These are phyloP conservation scores for Caenorhabditis angaria DNA, from an alignment of 2,888 invertebrate species.

Conservation along the genomic window DNA sequence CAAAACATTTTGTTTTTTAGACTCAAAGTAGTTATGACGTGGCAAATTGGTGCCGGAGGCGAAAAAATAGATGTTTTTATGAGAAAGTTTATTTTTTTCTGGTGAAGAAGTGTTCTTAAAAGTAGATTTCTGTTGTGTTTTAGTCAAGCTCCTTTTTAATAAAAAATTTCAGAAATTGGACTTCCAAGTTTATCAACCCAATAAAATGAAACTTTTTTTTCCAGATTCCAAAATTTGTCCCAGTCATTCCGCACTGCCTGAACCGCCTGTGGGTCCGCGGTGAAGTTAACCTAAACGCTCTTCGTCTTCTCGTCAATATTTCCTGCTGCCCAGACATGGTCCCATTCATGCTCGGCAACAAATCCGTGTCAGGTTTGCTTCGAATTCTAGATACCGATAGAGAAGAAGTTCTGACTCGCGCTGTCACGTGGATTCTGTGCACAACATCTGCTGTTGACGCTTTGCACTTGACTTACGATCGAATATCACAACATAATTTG, in stretches of 20 bases:
- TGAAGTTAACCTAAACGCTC: slow-evolving; percentile 71
- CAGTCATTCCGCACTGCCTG: slow-evolving; percentile 59
- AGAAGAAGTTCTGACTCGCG: slow-evolving; percentile 63
- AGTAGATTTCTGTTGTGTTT: no score
- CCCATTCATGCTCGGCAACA: slow-evolving; percentile 77
- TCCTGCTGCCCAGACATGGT: slow-evolving; percentile 78
- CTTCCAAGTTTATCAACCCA: not conserved
- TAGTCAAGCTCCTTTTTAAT: no score
- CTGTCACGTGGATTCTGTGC: slow-evolving; percentile 67
- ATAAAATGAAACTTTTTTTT: not conserved
- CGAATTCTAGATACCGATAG: slow-evolving; percentile 65
- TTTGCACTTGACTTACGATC: slow-evolving; percentile 59
- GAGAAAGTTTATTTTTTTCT: no score
- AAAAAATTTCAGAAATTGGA: no score
- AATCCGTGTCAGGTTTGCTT: slow-evolving; percentile 71
- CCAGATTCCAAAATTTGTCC: slow-evolving; percentile 53
- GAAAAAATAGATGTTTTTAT: no score
- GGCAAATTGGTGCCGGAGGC: no score
- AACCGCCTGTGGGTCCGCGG: slow-evolving; percentile 62
- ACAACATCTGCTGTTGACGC: slow-evolving; percentile 67
- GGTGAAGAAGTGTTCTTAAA: no score
- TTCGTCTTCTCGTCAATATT: slow-evolving; percentile 77
- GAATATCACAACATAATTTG: slow-evolving; percentile 57
- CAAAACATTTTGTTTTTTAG: no score
- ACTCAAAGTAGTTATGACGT: no score